Evolutionary conservation across 2,888 invertebrate genomes (phyloP), one percentile per base, ranked within the genome.

Genomic region (Sarcophaga subvicina): DNA sequence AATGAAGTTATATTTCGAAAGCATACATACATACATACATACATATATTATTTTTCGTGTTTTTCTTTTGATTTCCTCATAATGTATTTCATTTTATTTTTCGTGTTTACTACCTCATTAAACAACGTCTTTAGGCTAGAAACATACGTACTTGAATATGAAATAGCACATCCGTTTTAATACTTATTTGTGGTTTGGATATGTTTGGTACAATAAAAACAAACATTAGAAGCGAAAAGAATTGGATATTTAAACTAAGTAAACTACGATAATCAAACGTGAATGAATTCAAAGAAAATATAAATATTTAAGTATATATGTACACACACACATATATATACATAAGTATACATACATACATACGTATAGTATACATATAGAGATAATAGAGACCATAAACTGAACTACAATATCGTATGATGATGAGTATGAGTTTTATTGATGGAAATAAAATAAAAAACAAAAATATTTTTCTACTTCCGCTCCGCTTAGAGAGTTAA

Each of bases 1-100:
- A 82, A 82, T 82, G 70, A 86, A 82, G 85, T 86, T 82, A 67
- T 86, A 79, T 79, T 82, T 82, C 79, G 59, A 75, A 54, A 79
- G 70, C 45, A 59, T 59, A 8, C 37, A 37, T 27, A 27, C 6
- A 78, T 75, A 78, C 70, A 27, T 14, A 12, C 17, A 1, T 17
- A 22, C 22, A 22, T 22, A 22, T 22, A 14, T 54, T 54, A 72
- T 76, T 69, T 70, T 76, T 10, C 54, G 54, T 54, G 4, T 54
- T 17, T 54, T 54, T 14, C 17, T 54, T 54, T 54, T 54, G 54
- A 54, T 12, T 14, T 14, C 12, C 54, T 37, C 10, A 2, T 37
- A 37, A 17, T 54, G 54, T 54, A 14, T 54, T 54, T 54, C 12
- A 54, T 37, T 37, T n/a, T 37, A 63, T 79, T 79, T 73, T 73